A percentile compares a stretch with the other conserved stretches of the same genome.
Conservation (phyloP, 2,797 vertebrate species). For the Hippoglossus hippoglossus region DNA sequence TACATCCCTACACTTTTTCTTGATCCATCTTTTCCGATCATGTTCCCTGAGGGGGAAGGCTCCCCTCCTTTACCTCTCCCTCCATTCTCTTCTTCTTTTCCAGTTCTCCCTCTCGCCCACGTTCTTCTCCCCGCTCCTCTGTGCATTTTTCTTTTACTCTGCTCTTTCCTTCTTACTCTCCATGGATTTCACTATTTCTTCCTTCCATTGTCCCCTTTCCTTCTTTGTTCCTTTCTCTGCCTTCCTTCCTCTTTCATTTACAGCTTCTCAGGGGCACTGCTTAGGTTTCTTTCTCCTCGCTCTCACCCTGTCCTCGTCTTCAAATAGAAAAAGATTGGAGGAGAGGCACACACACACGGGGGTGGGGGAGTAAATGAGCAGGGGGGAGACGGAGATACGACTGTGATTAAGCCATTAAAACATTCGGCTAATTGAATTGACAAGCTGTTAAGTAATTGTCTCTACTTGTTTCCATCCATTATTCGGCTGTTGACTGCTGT, state of each 20-base stretch:
- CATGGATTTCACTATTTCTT: neutral
- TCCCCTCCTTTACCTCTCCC: neutral
- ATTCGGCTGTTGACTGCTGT: constrained; percentile 55
- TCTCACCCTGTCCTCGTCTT: constrained; percentile 34
- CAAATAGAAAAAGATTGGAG: constrained; percentile 24
- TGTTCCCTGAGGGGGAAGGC: neutral
- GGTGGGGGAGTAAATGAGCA: neutral
- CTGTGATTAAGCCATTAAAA: constrained; percentile 63
- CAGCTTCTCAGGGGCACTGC: neutral
- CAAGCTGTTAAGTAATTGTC: constrained; percentile 66
- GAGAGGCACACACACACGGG: neutral
- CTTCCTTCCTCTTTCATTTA: constrained; percentile 8
- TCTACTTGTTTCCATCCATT: constrained; percentile 60
- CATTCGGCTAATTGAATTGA: constrained; percentile 61
- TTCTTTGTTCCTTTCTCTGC: neutral
- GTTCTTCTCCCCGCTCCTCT: neutral
- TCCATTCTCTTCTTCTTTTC: neutral
- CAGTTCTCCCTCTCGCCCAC: neutral
- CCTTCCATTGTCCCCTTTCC: neutral
- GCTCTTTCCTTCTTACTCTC: neutral
- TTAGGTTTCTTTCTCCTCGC: neutral
- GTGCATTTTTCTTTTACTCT: neutral
- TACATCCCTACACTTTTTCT: neutral
- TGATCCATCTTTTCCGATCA: neutral
- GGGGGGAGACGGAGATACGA: constrained; percentile 14